Evolutionary conservation across 2,113 vertebrate species (phyloP).

Genomic region (Xyrauchen texanus): DNA sequence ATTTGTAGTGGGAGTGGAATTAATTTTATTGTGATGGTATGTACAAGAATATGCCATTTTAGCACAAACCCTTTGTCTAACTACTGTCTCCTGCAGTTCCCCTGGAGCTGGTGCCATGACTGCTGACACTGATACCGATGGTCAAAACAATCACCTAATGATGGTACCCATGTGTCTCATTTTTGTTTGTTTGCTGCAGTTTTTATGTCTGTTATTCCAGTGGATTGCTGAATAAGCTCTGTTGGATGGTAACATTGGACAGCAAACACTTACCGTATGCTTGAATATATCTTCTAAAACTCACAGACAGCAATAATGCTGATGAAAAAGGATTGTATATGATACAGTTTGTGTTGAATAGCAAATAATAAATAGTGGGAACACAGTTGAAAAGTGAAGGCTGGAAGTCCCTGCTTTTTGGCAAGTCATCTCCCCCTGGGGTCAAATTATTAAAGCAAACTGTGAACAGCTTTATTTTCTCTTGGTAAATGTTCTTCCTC

Average conservation of each 20-base stretch:
- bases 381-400: neutral
- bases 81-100: slow-evolving; percentile 10
- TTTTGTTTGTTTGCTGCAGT: neutral
- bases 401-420: neutral
- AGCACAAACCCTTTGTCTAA: neutral
- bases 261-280: neutral
- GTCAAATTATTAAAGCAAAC: slow-evolving; percentile 1
- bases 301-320: neutral
- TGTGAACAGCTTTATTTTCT: neutral
- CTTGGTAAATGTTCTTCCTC: neutral
- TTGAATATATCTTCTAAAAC: slow-evolving; percentile 5
- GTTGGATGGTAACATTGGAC: neutral
- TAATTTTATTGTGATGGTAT: neutral
- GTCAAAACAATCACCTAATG: slow-evolving; percentile 23
- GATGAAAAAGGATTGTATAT: neutral
- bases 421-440: neutral
- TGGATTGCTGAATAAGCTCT: slow-evolving; percentile 1
- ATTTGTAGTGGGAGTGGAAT: neutral
- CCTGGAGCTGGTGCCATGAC: slow-evolving; percentile 17
- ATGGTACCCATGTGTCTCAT: neutral
- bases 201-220: neutral
- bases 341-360: slow-evolving; percentile 8
- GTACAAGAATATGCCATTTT: neutral
- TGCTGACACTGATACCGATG: neutral
- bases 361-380: neutral